Percentiles rank a stretch among this genome's conserved stretches.
Evolutionary conservation across 2,888 invertebrate genomes (phyloP).

Genomic region (Dermolepida albohirtum): DNA sequence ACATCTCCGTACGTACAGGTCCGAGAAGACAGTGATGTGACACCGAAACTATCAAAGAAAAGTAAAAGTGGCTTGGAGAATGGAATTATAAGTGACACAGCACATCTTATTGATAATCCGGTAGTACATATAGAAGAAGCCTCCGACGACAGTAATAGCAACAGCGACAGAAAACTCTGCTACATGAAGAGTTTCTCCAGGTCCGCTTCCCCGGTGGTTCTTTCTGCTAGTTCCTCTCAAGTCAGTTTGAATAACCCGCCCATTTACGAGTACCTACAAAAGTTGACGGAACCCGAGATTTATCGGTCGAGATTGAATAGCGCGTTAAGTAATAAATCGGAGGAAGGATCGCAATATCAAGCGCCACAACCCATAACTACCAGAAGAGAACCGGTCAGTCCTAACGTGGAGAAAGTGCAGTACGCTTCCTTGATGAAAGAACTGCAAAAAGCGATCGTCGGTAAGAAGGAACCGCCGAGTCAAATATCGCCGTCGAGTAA

Average conservation of each 20-base stretch:
- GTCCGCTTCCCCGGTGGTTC: conserved; percentile 65
- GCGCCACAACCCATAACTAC: conserved; percentile 57
- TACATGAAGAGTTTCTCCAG: conserved; percentile 68
- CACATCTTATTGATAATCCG: conserved; percentile 62
- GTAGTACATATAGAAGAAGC: conserved; percentile 66
- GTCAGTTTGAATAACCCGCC: conserved; percentile 61
- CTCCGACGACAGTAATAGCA: conserved; percentile 62
- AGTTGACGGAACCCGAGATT: conserved; percentile 64
- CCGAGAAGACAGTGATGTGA: conserved; percentile 55
- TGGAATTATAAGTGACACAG: conserved; percentile 49
- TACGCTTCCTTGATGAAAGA: conserved; percentile 68
- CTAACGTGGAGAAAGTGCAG: conserved; percentile 64
- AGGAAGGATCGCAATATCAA: conserved; percentile 56
- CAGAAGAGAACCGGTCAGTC: conserved; percentile 57
- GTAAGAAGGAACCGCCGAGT: conserved; percentile 60
- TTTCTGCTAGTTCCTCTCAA: conserved; percentile 67
- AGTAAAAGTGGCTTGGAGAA: conserved; percentile 48
- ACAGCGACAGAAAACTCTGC: conserved; percentile 64
- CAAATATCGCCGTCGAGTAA: conserved; percentile 59
- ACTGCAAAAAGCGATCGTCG: conserved; percentile 64
- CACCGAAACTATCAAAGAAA: conserved; percentile 47
- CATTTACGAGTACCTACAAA: conserved; percentile 66
- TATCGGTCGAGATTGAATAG: conserved; percentile 64
- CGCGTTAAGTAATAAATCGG: conserved; percentile 58
- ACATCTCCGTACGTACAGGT: conserved; percentile 59